Percentiles rank a stretch among this genome's conserved stretches.
Evolutionary conservation across 2,797 vertebrate species (phyloP).

Genomic region (Margarornis squamiger): DNA sequence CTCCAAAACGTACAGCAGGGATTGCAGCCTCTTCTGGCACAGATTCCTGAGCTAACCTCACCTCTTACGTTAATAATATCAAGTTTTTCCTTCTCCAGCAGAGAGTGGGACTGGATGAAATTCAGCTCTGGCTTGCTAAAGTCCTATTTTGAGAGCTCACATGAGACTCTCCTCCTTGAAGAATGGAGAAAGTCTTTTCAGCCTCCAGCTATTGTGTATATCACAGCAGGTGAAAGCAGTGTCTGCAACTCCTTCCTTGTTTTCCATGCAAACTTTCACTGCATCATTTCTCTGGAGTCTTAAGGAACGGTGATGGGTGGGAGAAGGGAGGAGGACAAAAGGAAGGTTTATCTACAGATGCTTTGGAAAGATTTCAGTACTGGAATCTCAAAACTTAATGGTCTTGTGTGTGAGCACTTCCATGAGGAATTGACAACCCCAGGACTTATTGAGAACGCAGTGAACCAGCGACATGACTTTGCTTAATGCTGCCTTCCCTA

Average conservation of each 20-base stretch:
- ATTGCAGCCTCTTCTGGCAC: constrained; percentile 18
- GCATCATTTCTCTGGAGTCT: background rate
- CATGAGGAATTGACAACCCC: background rate
- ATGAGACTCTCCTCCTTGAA: constrained; percentile 1
- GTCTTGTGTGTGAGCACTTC: background rate
- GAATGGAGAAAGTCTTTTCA: background rate
- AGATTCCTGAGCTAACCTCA: constrained; percentile 13
- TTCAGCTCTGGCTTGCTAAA: constrained; percentile 22
- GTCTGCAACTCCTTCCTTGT: background rate
- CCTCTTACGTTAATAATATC: constrained; percentile 30
- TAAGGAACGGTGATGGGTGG: background rate
- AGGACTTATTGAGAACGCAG: background rate
- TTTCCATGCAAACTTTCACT: background rate
- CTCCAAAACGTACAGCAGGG: background rate
- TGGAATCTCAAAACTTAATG: background rate
- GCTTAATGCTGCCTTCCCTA: background rate
- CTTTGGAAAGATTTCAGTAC: background rate
- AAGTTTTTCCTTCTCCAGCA: constrained; percentile 50
- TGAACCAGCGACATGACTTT: background rate
- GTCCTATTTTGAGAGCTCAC: constrained; percentile 32
- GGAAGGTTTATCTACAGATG: background rate
- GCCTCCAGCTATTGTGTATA: background rate
- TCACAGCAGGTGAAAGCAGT: background rate
- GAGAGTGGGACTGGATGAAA: constrained; percentile 11
- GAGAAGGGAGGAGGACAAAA: background rate